Conservation (phyloP, 2,797 vertebrate species). For the Spinus pinus region DNA sequence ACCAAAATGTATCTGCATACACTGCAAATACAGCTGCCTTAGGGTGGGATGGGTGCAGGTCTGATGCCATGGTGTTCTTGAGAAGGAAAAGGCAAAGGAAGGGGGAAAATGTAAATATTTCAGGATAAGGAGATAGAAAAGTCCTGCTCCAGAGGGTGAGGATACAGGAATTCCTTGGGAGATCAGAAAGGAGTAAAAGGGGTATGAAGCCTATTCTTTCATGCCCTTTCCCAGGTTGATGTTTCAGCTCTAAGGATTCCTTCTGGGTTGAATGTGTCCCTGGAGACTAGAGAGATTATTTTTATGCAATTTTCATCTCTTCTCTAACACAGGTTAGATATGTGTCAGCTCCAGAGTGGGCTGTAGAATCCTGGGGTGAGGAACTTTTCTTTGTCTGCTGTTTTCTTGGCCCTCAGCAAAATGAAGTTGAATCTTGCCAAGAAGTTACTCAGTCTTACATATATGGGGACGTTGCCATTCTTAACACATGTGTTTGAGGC, state of each 20-base stretch:
- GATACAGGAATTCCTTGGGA: neutral
- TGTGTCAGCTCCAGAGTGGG: neutral
- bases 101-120: neutral
- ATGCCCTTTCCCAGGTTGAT: neutral
- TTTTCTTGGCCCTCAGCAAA: neutral
- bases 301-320: neutral
- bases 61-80: neutral
- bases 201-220: neutral
- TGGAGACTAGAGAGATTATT: neutral
- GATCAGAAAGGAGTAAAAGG: neutral
- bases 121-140: neutral
- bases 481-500: neutral
- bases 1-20: neutral
- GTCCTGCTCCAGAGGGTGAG: neutral
- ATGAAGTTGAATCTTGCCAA: neutral
- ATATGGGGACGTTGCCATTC: neutral
- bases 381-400: neutral
- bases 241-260: neutral
- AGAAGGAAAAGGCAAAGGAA: neutral
- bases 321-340: neutral
- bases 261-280: neutral
- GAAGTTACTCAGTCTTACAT: neutral
- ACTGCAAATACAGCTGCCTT: neutral
- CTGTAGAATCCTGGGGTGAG: neutral
- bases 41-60: neutral